phyloP scores from a whole-genome alignment of 2,888 invertebrate genomes.

The Endomychus coccineus region DNA sequence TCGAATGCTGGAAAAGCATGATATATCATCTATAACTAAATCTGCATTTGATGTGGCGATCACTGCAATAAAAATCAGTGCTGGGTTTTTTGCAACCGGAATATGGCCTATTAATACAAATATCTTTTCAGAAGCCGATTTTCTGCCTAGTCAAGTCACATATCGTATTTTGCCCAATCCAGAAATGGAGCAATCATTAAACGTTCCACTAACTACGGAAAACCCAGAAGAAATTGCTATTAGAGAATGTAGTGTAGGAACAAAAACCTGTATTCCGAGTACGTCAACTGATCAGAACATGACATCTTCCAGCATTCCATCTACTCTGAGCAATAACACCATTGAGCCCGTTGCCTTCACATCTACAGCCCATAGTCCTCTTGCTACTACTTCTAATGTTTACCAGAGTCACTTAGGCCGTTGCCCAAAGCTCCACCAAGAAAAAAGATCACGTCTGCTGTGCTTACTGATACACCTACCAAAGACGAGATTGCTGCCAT shows the following conservation, averaged over 20 bases:
- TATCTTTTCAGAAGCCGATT: slow-evolving; percentile 7
- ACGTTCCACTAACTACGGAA: slow-evolving; percentile 1
- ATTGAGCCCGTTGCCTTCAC: slow-evolving; percentile 5
- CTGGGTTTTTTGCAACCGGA: slow-evolving; percentile 11
- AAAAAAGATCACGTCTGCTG: slow-evolving; percentile 27
- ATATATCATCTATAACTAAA: slow-evolving; percentile 9
- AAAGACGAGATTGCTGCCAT: slow-evolving; percentile 28
- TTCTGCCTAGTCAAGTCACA: slow-evolving; percentile 9
- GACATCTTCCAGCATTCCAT: slow-evolving; percentile 6
- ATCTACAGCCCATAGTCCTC: slow-evolving; percentile 13
- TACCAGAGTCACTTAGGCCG: slow-evolving; percentile 19
- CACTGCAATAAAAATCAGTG: slow-evolving; percentile 7
- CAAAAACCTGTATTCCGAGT: slow-evolving; percentile 1
- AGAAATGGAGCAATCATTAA: not conserved
- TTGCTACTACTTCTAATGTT: slow-evolving; percentile 15
- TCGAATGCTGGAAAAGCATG: slow-evolving; percentile 26
- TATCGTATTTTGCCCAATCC: slow-evolving; percentile 6
- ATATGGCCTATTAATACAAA: slow-evolving; percentile 11
- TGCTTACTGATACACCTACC: slow-evolving; percentile 27
- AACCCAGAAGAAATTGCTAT: slow-evolving; percentile 2
- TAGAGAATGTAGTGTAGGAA: too few relatives aligned
- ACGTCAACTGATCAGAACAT: slow-evolving; percentile 1
- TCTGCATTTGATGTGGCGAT: slow-evolving; percentile 9
- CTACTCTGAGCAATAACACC: slow-evolving; percentile 1
- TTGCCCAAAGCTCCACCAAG: slow-evolving; percentile 25